phyloP scores from a whole-genome alignment of 2,113 vertebrate species.

The Thunnus maccoyii region DNA sequence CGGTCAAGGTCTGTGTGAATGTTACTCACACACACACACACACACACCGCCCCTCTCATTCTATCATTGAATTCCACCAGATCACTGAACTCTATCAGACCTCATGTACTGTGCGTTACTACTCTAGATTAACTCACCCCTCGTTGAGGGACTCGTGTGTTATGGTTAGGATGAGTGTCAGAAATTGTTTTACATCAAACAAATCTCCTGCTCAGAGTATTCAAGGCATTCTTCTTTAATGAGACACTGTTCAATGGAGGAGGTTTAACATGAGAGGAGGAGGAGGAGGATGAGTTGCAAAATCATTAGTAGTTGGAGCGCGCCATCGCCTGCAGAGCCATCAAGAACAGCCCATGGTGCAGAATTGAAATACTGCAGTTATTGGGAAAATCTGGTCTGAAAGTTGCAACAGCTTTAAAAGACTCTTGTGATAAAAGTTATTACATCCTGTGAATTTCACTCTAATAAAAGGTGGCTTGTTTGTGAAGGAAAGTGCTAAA shows the following conservation, averaged over 20 bases:
- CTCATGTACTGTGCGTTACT: constrained; percentile 32
- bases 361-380: constrained; percentile 7
- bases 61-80: constrained; percentile 30
- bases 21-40: constrained; percentile 2
- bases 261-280: background rate
- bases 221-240: constrained; percentile 8
- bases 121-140: constrained; percentile 20
- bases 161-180: constrained; percentile 28
- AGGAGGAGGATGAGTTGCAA: background rate
- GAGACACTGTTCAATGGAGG: background rate
- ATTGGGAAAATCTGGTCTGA: background rate
- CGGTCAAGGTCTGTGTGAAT: too few species aligned
- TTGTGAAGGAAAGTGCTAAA: too few species aligned
- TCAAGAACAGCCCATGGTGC: background rate
- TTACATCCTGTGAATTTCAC: too few species aligned
- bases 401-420: too few species aligned
- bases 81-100: constrained; percentile 47
- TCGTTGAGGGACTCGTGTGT: background rate
- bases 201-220: background rate
- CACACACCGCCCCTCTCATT: background rate
- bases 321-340: background rate
- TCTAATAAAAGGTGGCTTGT: too few species aligned
- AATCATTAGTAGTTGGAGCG: background rate
- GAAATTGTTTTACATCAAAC: constrained; percentile 9
- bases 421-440: too few species aligned